Evolutionary conservation across 2,113 vertebrate genomes (phyloP), one percentile per base, ranked within the genome.

Genomic region (Sander vitreus): DNA sequence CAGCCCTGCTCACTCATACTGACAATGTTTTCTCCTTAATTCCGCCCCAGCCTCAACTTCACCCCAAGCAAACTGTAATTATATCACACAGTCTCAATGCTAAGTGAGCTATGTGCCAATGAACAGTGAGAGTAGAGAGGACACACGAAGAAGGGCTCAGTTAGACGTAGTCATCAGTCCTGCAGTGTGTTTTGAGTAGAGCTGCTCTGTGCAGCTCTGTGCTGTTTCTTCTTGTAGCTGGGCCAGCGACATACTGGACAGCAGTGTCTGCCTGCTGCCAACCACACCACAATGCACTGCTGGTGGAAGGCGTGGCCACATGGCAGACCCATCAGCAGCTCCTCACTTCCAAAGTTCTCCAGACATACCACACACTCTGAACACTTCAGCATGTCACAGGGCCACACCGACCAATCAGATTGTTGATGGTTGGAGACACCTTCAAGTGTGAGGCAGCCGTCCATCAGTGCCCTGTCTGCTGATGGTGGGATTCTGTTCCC

Each of bases 261-360:
- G 91, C 98, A 98, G 93, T 99, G 98, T 27, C 96, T 93, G 39
- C 98, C 97, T 0, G 96, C 96, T 0, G 95, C 96, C 88, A 99
- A 86, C 98, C 98, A 99, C 84, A 98, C 96, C 80, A 96, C 95
- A 58, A 99, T 98, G 94, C 98, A 99, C 89, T 96, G 97, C 93
- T 99, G 97, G 91, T 99, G 98, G 92, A 99, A 99, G 78, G 97
- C 97, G 7, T 99, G 98, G 87, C 97, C 97, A 33, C 98, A 99
- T 0, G 98, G 97, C 85, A 99, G 90, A 11, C 96, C 97, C 97
- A 97, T 98, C 3, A 99, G 93, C 67, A 98, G 91, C 83, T 97
- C 98, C 33, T 95, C 95, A 0, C 86, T 84, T 25, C 92, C 91
- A 87, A 99, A 99, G 95, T 96, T 98, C 78, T 99, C 98, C 76